Percentiles rank a stretch among this genome's conserved stretches.
Evolutionary conservation across 2,888 invertebrate species (phyloP).

Genomic region (Eumacrocentrus americanus): DNA sequence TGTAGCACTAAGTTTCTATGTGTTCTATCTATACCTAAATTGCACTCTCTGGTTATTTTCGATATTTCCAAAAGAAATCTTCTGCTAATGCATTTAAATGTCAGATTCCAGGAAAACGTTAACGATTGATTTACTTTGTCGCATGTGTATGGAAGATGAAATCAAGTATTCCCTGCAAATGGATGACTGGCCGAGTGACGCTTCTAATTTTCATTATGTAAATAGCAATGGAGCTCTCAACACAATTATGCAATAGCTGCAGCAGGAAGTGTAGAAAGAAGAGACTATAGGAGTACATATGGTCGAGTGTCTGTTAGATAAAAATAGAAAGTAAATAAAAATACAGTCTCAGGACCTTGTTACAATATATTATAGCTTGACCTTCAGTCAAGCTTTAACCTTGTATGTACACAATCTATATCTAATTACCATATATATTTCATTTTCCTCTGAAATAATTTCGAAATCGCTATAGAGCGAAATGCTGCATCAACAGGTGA

Average conservation of each 20-base stretch:
- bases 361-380: not conserved
- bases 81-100: no score
- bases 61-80: no score
- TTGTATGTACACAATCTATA: not conserved
- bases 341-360: not conserved
- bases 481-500: no score
- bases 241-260: conserved; percentile 1
- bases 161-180: not conserved
- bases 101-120: no score
- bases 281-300: not conserved
- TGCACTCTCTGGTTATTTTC: no score
- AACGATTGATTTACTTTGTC: no score
- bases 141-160: not conserved
- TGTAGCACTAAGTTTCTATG: no score
- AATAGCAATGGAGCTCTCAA: not conserved
- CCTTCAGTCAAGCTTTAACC: not conserved
- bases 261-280: not conserved
- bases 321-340: no score
- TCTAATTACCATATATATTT: no score
- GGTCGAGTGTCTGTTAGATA: not conserved
- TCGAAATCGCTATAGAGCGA: no score
- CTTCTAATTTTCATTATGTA: conserved; percentile 2
- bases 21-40: no score
- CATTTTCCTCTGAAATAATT: no score
- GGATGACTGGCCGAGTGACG: not conserved